Evolutionary conservation across 1,140 invertebrate genomes (phyloP).

Genomic region (Epicauta chinensis): DNA sequence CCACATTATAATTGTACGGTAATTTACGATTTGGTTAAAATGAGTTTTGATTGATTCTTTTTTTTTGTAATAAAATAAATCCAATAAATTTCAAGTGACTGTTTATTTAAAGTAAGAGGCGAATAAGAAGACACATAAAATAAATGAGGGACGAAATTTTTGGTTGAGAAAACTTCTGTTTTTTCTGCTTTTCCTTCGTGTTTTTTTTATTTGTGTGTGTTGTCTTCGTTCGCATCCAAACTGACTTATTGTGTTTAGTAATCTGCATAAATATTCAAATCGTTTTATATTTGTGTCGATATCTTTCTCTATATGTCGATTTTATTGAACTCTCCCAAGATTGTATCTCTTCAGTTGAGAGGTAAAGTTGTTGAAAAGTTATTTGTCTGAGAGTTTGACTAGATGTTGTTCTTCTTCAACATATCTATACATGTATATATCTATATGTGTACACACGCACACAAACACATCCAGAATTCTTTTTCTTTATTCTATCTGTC

Average conservation of each 20-base stretch:
- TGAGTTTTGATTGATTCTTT: slow-evolving; percentile 20
- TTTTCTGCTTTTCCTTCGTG: slow-evolving; percentile 1
- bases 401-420: slow-evolving; percentile 1
- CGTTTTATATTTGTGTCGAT: slow-evolving; percentile 1
- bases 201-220: slow-evolving; percentile 16
- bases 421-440: no score
- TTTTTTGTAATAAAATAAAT: no score
- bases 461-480: no score
- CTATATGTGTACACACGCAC: no score
- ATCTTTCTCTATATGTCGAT: slow-evolving; percentile 5
- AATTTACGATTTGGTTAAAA: slow-evolving; percentile 11
- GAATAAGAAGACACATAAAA: neutral
- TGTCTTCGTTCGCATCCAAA: slow-evolving; percentile 19
- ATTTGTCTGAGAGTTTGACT: slow-evolving; percentile 13
- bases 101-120: slow-evolving; percentile 21
- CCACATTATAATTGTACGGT: slow-evolving; percentile 15
- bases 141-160: neutral
- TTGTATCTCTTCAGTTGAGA: slow-evolving; percentile 23
- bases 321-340: slow-evolving; percentile 24
- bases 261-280: slow-evolving; percentile 37
- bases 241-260: slow-evolving; percentile 26
- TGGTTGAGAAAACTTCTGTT: neutral
- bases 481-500: no score
- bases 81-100: slow-evolving; percentile 25
- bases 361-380: slow-evolving; percentile 26